Conservation (phyloP, 2,797 vertebrate species). For the Oryzias sinensis region DNA sequence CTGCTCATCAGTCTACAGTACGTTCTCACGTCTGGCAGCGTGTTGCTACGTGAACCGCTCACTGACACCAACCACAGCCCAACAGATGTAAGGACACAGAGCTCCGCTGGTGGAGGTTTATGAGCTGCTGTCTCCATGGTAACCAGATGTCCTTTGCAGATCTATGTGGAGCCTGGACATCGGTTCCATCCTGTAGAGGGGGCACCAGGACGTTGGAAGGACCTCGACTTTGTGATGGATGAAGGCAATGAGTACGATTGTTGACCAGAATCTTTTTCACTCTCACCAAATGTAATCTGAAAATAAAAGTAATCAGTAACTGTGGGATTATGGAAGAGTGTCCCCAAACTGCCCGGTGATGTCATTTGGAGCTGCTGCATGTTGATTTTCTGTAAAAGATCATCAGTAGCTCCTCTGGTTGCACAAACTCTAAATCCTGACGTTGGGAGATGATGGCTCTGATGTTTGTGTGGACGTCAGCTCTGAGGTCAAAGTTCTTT, state of each 20-base stretch:
- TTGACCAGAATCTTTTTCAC: background rate
- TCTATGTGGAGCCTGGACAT: constrained; percentile 89
- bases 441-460: no score
- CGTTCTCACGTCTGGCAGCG: constrained; percentile 78
- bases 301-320: no score
- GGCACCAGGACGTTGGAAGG: constrained; percentile 82
- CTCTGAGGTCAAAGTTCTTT: no score
- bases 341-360: no score
- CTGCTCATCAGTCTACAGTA: constrained; percentile 90
- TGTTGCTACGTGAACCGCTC: constrained; percentile 84
- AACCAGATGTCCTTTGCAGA: constrained; percentile 66
- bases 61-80: constrained; percentile 82
- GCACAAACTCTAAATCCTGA: no score
- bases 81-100: constrained; percentile 77
- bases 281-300: no score
- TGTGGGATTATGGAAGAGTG: no score
- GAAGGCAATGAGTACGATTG: constrained; percentile 78
- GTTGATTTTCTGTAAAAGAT: no score
- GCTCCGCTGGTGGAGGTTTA: background rate
- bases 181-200: constrained; percentile 88
- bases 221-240: constrained; percentile 79
- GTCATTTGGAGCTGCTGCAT: no score
- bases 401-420: no score
- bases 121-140: background rate
- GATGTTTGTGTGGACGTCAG: no score